A percentile compares a stretch with the other conserved stretches of the same genome.
These are phyloP conservation scores for Hormaphis cornu DNA, from an alignment of 1,140 invertebrate genomes.

Conservation along the genomic window DNA sequence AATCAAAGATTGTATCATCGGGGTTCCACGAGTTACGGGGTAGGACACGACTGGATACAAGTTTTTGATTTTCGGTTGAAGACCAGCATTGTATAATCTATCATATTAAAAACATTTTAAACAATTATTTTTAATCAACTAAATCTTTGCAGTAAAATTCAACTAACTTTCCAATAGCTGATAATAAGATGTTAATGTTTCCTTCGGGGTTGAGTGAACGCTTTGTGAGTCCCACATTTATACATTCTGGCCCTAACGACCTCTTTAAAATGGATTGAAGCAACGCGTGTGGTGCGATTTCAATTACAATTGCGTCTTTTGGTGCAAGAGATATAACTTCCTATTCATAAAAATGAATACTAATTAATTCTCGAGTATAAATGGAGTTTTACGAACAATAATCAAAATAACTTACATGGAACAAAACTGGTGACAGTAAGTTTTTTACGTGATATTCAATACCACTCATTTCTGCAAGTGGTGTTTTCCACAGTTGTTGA, in stretches of 20 bases:
- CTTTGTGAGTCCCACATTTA: slow-evolving; percentile 70
- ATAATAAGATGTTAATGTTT: slow-evolving; percentile 49
- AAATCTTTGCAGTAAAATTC: neutral
- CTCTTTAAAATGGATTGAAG: slow-evolving; percentile 79
- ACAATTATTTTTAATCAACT: neutral
- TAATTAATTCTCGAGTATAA: too few species aligned
- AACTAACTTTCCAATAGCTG: slow-evolving; percentile 63
- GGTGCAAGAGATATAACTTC: slow-evolving; percentile 77
- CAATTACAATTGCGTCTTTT: slow-evolving; percentile 76
- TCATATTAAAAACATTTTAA: neutral
- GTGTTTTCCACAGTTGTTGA: slow-evolving; percentile 65
- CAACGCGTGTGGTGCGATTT: slow-evolving; percentile 88
- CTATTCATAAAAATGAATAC: slow-evolving; percentile 53
- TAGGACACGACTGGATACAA: slow-evolving; percentile 66
- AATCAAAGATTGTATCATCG: slow-evolving; percentile 72
- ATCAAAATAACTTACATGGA: slow-evolving; percentile 47
- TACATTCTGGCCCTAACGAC: slow-evolving; percentile 49
- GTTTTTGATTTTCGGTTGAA: slow-evolving; percentile 61
- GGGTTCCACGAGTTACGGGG: slow-evolving; percentile 78
- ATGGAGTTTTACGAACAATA: neutral
- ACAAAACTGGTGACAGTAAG: slow-evolving; percentile 73
- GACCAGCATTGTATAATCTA: slow-evolving; percentile 68
- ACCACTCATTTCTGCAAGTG: slow-evolving; percentile 70
- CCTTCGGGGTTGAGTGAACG: slow-evolving; percentile 11
- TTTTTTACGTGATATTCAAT: slow-evolving; percentile 95